phyloP scores from a whole-genome alignment of 2,888 invertebrate species.

The Drosophila monieri region DNA sequence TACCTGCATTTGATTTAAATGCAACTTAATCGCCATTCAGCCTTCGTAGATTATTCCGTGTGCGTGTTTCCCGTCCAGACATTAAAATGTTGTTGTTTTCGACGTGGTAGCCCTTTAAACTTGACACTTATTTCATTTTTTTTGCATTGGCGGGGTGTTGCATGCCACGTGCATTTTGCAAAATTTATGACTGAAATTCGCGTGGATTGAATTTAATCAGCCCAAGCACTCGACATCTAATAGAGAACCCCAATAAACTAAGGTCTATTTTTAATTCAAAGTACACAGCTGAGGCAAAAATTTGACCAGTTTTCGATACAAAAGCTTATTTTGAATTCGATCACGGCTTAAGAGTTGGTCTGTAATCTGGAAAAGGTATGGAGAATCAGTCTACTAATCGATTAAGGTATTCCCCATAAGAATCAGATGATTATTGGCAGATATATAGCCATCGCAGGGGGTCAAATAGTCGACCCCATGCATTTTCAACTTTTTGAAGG shows the following conservation, averaged over 20 bases:
- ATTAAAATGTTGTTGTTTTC: constrained; percentile 13
- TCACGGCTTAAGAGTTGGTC: no score
- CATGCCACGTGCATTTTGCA: constrained; percentile 56
- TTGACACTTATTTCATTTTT: constrained; percentile 39
- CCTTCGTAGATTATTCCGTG: constrained; percentile 55
- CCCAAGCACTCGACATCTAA: constrained; percentile 3
- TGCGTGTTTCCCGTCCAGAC: constrained; percentile 59
- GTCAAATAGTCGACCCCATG: no score
- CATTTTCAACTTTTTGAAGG: no score
- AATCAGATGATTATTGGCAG: no score
- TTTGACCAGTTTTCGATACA: background rate
- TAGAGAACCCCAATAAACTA: constrained; percentile 3
- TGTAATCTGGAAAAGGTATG: no score
- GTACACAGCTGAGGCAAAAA: background rate
- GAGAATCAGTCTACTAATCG: no score
- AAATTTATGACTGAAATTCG: constrained; percentile 51
- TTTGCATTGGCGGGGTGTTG: constrained; percentile 30
- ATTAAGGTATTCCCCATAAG: no score
- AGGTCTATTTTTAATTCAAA: background rate
- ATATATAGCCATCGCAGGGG: no score
- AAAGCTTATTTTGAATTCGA: no score
- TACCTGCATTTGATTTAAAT: constrained; percentile 65
- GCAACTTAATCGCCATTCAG: constrained; percentile 50
- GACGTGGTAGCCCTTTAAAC: constrained; percentile 28
- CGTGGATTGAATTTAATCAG: constrained; percentile 54